Conservation (phyloP, 2,797 vertebrate species). For the Melanotaenia boesemani region DNA sequence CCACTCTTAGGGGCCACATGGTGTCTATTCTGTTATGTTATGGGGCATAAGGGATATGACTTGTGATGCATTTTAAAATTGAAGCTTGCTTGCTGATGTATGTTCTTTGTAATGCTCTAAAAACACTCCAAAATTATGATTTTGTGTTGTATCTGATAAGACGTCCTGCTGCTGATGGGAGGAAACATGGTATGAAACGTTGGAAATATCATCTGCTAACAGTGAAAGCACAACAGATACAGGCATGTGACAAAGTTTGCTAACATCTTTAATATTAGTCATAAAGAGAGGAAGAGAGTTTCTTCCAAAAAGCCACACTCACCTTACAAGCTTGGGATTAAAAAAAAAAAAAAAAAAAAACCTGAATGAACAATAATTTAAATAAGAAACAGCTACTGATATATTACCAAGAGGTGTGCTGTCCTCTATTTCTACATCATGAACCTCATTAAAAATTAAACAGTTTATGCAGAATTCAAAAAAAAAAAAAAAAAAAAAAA, state of each 20-base stretch:
- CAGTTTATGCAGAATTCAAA: neutral
- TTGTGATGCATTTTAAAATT: neutral
- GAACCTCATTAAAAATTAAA: neutral
- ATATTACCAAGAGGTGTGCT: too few species aligned
- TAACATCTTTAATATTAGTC: neutral
- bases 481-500: neutral
- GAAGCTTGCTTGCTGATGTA: too few species aligned
- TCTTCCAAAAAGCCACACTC: constrained; percentile 27
- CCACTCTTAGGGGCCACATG: too few species aligned
- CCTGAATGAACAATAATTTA: too few species aligned
- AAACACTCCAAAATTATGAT: neutral
- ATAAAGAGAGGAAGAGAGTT: constrained; percentile 17
- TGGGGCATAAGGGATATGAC: neutral
- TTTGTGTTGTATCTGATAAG: neutral
- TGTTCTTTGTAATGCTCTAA: neutral
- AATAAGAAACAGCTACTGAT: neutral
- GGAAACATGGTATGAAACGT: neutral
- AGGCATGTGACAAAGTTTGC: neutral
- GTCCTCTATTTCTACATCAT: too few species aligned
- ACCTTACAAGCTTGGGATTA: constrained; percentile 7
- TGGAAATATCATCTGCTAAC: constrained; percentile 6
- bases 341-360: constrained; percentile 1
- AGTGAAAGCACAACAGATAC: neutral
- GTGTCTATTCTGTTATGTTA: neutral
- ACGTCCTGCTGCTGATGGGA: neutral